Evolutionary conservation across 2,113 vertebrate genomes (phyloP), one percentile per base, ranked within the genome.

Genomic region (Channa argus): DNA sequence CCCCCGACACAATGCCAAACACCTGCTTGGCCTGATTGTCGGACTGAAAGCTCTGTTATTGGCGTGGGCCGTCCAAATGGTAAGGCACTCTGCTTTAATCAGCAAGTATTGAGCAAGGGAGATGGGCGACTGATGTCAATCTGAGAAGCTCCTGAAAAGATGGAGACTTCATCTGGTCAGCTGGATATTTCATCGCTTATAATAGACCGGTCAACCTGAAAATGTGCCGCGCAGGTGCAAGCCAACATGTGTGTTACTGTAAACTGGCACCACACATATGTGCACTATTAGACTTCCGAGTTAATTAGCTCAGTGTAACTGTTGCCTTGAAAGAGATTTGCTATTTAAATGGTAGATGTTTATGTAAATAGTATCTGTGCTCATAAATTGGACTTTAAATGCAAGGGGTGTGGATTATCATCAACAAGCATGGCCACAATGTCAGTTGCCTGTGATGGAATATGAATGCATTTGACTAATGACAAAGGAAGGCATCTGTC

Each of bases 1-100:
- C 88, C 89, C 80, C 73, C 82, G 76, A 77, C 62, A 63, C 82
- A n/a, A 64, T 56, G 82, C 83, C 83, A 85, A 90, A 91, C 91
- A 93, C 91, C 92, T 92, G 92, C 86, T 86, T 82, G 84, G 86
- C 71, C 74, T 63, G 79, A 86, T 77, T 84, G 85, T 84, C 62
- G 73, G 87, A 63, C 61, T 43, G 62, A 71, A 71, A 76, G 82
- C 86, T 39, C 76, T 9, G 83, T 71, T 83, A 74, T 81, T 38
- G 49, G 76, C 46, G 45, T 52, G 53, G 78, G 81, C 75, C 51
- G 59, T 72, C 83, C 80, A 83, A 92, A 86, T 70, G 77, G 56
- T 63, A 79, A 49, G 53, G 69, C 44, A 7, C 80, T 73, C 68
- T 49, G 80, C 83, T 80, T 92, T 85, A 75, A 88, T 83, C 86